Evolutionary conservation across 1,140 invertebrate genomes (phyloP).

Genomic region (Nautilus pompilius): DNA sequence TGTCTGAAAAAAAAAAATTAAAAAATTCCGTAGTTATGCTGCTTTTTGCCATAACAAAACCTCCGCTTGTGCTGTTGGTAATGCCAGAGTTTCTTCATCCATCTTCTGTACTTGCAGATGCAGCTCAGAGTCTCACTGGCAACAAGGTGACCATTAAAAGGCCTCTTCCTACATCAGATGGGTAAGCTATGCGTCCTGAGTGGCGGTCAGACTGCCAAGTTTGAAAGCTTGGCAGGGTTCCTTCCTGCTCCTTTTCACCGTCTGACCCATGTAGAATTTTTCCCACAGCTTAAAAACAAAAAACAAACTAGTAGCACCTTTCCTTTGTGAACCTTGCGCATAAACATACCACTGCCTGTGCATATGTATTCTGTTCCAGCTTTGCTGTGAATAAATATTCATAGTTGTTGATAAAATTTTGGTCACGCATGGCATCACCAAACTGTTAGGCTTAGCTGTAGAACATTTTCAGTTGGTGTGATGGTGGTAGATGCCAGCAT

Average conservation of each 20-base stretch:
- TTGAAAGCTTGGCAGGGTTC: neutral
- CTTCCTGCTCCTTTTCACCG: neutral
- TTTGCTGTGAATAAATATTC: too few species aligned
- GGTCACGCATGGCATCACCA: too few species aligned
- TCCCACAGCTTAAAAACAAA: neutral
- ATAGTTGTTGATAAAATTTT: too few species aligned
- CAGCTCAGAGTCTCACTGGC: constrained; percentile 17
- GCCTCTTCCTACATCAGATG: constrained; percentile 13
- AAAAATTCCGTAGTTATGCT: neutral
- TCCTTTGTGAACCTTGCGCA: too few species aligned
- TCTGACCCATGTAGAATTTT: neutral
- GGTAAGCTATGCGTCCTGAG: constrained; percentile 14
- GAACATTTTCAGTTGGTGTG: too few species aligned
- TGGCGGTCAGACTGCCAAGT: neutral
- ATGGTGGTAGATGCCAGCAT: too few species aligned
- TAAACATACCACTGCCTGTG: too few species aligned
- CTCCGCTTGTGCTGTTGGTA: neutral
- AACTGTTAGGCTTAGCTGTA: too few species aligned
- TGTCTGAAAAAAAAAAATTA: neutral
- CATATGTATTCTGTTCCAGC: too few species aligned
- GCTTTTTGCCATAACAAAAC: neutral
- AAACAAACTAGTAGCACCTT: too few species aligned
- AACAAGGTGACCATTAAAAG: constrained; percentile 28
- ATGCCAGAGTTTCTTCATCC: too few species aligned
- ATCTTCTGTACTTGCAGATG: constrained; percentile 5